Percentiles rank a stretch among this genome's conserved stretches.
Conservation (phyloP, 2,888 invertebrate species). For the Parnassius mnemosyne region DNA sequence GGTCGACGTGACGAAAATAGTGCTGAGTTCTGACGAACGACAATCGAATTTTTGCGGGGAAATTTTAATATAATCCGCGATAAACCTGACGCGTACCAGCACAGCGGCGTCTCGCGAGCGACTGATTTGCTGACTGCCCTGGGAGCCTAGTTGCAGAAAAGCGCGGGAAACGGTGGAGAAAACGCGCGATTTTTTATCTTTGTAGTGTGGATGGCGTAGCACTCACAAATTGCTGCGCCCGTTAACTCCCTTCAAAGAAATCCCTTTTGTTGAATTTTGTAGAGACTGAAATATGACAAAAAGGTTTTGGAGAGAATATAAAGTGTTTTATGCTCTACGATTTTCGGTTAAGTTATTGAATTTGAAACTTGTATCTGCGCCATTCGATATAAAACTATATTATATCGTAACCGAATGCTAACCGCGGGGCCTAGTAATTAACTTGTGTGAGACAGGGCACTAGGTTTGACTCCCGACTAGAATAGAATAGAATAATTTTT, state of each 20-base stretch:
- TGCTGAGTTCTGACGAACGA: slow-evolving; percentile 10
- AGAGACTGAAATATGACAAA: slow-evolving; percentile 2
- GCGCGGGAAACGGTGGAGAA: slow-evolving; percentile 24
- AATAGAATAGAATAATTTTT: no score
- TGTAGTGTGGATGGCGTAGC: slow-evolving; percentile 15
- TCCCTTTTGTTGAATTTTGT: not conserved
- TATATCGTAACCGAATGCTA: no score
- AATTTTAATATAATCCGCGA: not conserved
- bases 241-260: slow-evolving; percentile 8
- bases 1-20: slow-evolving; percentile 7
- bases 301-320: not conserved
- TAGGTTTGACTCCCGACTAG: no score
- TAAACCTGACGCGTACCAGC: not conserved
- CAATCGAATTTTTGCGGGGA: slow-evolving; percentile 17
- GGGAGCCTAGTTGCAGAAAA: slow-evolving; percentile 21
- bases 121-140: slow-evolving; percentile 18
- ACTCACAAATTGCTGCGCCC: slow-evolving; percentile 8
- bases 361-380: no score
- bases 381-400: no score
- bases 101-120: slow-evolving; percentile 14
- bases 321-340: not conserved
- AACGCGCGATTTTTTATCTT: slow-evolving; percentile 22
- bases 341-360: no score
- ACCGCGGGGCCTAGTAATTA: no score
- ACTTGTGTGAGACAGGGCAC: no score